Percentiles rank a stretch among this genome's conserved stretches.
These are phyloP conservation scores for Pyralis farinalis DNA, from an alignment of 2,888 invertebrate species.

Conservation along the genomic window DNA sequence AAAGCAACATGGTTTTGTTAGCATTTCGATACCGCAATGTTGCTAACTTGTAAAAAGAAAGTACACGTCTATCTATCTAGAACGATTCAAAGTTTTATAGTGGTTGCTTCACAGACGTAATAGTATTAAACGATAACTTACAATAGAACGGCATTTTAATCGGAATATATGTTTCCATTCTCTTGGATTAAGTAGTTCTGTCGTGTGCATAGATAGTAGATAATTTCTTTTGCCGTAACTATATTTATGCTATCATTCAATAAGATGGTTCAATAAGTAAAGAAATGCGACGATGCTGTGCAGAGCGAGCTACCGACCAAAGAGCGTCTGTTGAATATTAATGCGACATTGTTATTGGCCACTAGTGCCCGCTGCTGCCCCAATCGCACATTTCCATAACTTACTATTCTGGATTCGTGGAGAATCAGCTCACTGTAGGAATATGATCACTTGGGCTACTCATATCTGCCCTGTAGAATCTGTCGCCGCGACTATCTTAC, in stretches of 20 bases:
- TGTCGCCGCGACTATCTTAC: conserved; percentile 47
- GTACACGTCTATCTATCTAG: conserved; percentile 23
- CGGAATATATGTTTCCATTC: too few relatives aligned
- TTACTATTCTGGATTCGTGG: conserved; percentile 78
- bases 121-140: background rate
- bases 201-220: background rate
- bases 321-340: conserved; percentile 78
- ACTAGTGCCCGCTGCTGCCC: conserved; percentile 77
- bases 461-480: conserved; percentile 61
- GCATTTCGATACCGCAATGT: conserved; percentile 60
- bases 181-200: too few relatives aligned
- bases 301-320: conserved; percentile 64
- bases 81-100: conserved; percentile 4
- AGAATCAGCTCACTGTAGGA: conserved; percentile 71
- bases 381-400: conserved; percentile 80
- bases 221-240: background rate
- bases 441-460: conserved; percentile 65
- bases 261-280: conserved; percentile 46
- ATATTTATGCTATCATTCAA: conserved; percentile 36
- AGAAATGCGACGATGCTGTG: conserved; percentile 61
- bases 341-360: conserved; percentile 80
- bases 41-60: conserved; percentile 44
- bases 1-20: conserved; percentile 69
- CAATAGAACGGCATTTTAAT: background rate
- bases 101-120: too few relatives aligned